Evolutionary conservation across 2,113 vertebrate species (phyloP), one percentile per base, ranked within the genome.

Genomic region (Brienomyrus brachyistius): DNA sequence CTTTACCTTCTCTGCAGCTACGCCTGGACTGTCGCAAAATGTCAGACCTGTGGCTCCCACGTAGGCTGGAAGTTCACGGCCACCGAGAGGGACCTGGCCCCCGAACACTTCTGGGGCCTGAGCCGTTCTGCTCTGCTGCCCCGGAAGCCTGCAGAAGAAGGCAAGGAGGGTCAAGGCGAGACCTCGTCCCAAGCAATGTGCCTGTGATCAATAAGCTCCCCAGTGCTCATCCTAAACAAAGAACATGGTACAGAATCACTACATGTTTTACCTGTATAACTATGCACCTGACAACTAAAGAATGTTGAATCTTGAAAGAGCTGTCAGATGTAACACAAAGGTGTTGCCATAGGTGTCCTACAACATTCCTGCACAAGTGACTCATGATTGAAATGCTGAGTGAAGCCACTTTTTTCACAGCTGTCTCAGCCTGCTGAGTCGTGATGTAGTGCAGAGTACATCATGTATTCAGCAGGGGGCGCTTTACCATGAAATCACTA

Each of bases 31-130:
- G 95, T 99, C 5, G 98, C 98, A 7, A 97, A 98, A 94, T 99
- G 98, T 91, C 92, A 95, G 84, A 94, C 95, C 89, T 99, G 98
- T 8, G 96, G 97, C 0, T 98, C 96, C 92, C 98, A 99, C 89
- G 96, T 99, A 94, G 98, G 98, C 7, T 99, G 98, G 98, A 99
- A 99, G 92, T 99, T 99, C 93, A 98, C 98, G 0, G 97, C 98
- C 88, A 97, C 96, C 43, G 97, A 96, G 93, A 99, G 98, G 92
- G 97, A 99, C 92, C 94, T 99, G 96, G 95, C 95, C 10, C 98
- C 98, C 0, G 95, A 96, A 85, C 96, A 95, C 17, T 99, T 99
- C 93, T 99, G 98, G 98, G 98, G 98, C 10, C 91, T 99, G 94
- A 99, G 98, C 0, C 97, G 98, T 10, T 99, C 98, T 4, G 97